Percentiles rank a stretch among this genome's conserved stretches.
These are phyloP conservation scores for Crotophaga sulcirostris DNA, from an alignment of 2,113 vertebrate species.

Conservation along the genomic window DNA sequence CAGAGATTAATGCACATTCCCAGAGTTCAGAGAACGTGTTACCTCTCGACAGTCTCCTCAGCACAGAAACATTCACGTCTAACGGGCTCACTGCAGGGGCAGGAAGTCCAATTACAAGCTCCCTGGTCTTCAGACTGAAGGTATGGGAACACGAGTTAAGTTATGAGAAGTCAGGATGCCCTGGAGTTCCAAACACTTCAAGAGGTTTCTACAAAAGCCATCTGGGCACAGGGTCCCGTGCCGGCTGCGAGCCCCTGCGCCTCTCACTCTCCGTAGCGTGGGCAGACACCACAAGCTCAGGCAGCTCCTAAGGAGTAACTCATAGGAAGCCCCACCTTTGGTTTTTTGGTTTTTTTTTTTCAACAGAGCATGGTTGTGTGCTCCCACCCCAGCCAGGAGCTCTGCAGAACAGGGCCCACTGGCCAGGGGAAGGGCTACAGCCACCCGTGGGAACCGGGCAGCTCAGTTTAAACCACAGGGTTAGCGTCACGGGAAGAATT, in stretches of 20 bases:
- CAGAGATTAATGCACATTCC: neutral
- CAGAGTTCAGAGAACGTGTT: neutral
- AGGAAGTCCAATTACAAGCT: neutral
- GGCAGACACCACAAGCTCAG: neutral
- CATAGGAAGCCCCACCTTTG: neutral
- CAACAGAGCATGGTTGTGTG: neutral
- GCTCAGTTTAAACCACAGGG: rapidly evolving
- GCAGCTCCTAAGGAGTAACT: neutral
- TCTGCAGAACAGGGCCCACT: neutral
- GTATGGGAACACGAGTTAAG: neutral
- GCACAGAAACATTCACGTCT: neutral
- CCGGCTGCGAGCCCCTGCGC: rapidly evolving
- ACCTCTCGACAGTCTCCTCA: neutral
- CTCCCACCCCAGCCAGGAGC: neutral
- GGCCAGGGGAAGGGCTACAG: neutral
- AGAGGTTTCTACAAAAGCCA: neutral
- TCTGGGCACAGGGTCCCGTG: rapidly evolving
- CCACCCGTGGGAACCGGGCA: neutral
- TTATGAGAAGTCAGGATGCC: neutral
- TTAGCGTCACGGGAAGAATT: neutral
- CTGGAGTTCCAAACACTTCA: neutral
- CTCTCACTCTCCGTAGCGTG: rapidly evolving
- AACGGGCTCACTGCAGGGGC: neutral
- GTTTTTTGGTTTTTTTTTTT: too few relatives aligned
- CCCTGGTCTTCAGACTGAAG: neutral